Evolutionary conservation across 1,140 invertebrate species (phyloP), one percentile per base, ranked within the genome.

Genomic region (Hyles vespertilio): DNA sequence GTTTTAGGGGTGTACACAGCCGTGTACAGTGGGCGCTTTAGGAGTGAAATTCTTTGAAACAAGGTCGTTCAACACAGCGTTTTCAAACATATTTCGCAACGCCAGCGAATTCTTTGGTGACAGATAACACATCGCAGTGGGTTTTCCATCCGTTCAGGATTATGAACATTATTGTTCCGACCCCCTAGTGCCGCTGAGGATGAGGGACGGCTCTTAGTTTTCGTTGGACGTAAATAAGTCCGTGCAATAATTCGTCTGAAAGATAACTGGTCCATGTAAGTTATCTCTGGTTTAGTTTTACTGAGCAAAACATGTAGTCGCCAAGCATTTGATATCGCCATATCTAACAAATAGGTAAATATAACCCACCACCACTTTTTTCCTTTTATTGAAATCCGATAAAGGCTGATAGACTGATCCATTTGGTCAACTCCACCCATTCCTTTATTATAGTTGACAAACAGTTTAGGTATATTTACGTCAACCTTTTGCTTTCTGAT

Each of bases 381-480:
- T 36, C 36, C 36, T 36, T 36, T 36, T 36, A 36, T 36, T 36
- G 36, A 36, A 36, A 36, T 36, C 36, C 36, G 36, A 36, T 36
- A 36, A 36, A 36, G 36, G 36, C 36, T 36, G 36, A 36, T 36
- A 36, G 36, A 36, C 36, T 36, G 36, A 36, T 36, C 36, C 48
- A 50, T 32, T 60, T 72, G 73, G 61, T 81, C 80, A 47, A 78
- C 72, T 51, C 70, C 74, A 48, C 78, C 77, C 78, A 81, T 81
- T 54, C 70, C 59, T 67, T 74, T 80, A 58, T 81, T 81, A 61
- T 78, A 79, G 59, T 59, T 71, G 46, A 61, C 55, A 61, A 79
- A 73, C 43, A 72, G 34, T 50, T 61, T 56, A 50, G 79, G 75
- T 59, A 72, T 74, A 62, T 70, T 60, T 47, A 75, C 69, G 65